A percentile compares a stretch with the other conserved stretches of the same genome.
phyloP scores from a whole-genome alignment of 2,888 invertebrate genomes.

The Caenorhabditis auriculariae region DNA sequence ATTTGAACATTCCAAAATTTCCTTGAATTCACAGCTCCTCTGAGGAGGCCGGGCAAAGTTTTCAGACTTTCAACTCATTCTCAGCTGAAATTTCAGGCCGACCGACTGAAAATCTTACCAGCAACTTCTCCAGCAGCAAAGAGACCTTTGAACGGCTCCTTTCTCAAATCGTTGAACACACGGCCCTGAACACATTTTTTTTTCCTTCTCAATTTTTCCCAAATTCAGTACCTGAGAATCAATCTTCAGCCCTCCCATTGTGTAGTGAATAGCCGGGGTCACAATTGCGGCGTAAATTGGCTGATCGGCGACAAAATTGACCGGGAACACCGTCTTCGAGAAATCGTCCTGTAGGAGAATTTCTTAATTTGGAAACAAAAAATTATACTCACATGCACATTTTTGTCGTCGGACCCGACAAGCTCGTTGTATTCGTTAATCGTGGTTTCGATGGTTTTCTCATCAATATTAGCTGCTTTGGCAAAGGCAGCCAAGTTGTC shows the following conservation, averaged over 20 bases:
- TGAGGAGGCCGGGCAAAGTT: too few species aligned
- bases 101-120: constrained; percentile 18
- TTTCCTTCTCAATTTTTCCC: neutral
- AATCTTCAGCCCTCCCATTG: constrained; percentile 63
- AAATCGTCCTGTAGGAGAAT: neutral
- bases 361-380: neutral
- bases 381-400: neutral
- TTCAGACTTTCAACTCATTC: neutral
- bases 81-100: neutral
- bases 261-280: constrained; percentile 62
- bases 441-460: constrained; percentile 31
- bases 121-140: constrained; percentile 63
- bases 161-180: constrained; percentile 53
- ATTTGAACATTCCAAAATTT: neutral
- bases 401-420: constrained; percentile 18
- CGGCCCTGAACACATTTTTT: constrained; percentile 26
- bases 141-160: constrained; percentile 54
- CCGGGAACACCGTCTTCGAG: constrained; percentile 53
- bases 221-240: constrained; percentile 30
- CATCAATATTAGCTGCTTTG: constrained; percentile 33
- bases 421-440: constrained; percentile 45
- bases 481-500: constrained; percentile 50
- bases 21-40: too few species aligned
- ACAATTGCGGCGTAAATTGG: constrained; percentile 57
- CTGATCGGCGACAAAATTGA: constrained; percentile 33